These are phyloP conservation scores for Aphis craccivora DNA, from an alignment of 1,140 invertebrate species.

Conservation along the genomic window DNA sequence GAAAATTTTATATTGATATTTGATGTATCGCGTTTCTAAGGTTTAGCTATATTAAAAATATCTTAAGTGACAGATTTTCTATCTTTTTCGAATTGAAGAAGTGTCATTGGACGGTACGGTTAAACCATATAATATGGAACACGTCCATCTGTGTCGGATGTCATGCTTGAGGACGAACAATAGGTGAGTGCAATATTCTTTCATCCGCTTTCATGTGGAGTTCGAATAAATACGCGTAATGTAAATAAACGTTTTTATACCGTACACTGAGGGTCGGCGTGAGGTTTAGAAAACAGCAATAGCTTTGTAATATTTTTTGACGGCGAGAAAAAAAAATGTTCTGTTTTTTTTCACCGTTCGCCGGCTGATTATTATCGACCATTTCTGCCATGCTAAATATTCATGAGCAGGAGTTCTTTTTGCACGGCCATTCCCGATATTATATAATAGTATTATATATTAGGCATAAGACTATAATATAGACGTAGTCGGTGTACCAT, in stretches of 20 bases:
- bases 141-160: not conserved
- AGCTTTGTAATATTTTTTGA: not conserved
- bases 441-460: not conserved
- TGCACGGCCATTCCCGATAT: not conserved
- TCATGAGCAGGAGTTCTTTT: not conserved
- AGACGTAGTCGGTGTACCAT: not conserved
- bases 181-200: not conserved
- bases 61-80: not conserved
- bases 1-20: not conserved
- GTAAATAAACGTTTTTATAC: not conserved
- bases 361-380: not conserved
- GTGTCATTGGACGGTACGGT: not conserved
- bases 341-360: not conserved
- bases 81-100: not conserved
- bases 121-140: not conserved
- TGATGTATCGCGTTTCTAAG: not conserved
- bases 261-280: not conserved
- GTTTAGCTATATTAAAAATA: not conserved
- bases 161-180: not conserved
- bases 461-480: not conserved
- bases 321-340: not conserved
- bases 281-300: not conserved
- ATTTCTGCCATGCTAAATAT: not conserved
- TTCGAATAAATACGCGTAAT: not conserved
- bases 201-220: not conserved